Base-by-base conservation (phyloP, 2,113 vertebrate species). In the Otocyon megalotis region DNA sequence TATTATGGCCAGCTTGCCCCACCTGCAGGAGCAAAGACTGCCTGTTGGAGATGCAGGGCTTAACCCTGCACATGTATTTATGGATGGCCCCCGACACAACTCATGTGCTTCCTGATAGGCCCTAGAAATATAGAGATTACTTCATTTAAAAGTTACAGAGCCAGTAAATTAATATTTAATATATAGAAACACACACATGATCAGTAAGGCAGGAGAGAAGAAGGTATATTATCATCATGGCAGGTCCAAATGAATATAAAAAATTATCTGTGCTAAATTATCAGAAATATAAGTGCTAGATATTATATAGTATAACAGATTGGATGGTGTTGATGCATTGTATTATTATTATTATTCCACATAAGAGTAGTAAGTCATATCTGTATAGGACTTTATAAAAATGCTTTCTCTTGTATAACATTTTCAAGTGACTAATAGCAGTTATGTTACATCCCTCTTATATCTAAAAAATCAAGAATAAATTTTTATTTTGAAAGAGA, bases 11-110 rank as follows among this genome's bases (percentile, higher is more conserved):
- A 50, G 19, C 35, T 93, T 90, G 43, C 84, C 2, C 1, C 1
- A 95, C 86, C 83, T 97, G 96, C n/a, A 96, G 80, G 77, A 96
- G 63, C 54, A 93, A 93, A 92, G 96, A 43, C 86, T 96, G 20
- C 69, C 88, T 97, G 50, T n/a, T 96, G 74, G 82, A 97, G 88
- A 89, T 1, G 67, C 48, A 74, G 54, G 8, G 3, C 9, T 92
- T 50, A 8, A 74, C 8, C 28, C 3, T 92, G 60, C 26, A 22
- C 0, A 1, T n/a, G 28, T 48, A 20, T 77, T 54, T 71, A 13
- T 67, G 10, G 54, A 11, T 6, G 1, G 9, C 20, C 9, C 14
- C 7, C 22, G 0, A 15, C 24, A 3, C 17, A 30, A 30, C 37
- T 80, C 30, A 43, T 19, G 14, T 9, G 19, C 83, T 90, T 60